These are phyloP conservation scores for Taeniopygia guttata DNA, from an alignment of 2,797 vertebrate species.

Conservation along the genomic window DNA sequence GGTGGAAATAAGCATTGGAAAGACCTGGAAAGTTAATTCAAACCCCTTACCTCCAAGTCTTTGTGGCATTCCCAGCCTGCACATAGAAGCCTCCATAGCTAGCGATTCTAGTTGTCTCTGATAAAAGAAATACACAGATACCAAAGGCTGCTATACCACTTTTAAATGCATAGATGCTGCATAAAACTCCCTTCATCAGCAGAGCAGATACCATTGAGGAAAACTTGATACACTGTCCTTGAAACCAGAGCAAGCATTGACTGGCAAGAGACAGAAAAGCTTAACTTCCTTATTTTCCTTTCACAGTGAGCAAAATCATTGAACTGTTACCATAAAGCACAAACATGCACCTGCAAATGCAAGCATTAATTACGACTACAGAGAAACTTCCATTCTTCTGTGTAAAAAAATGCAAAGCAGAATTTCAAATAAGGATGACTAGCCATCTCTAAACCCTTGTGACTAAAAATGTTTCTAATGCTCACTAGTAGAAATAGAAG, in stretches of 20 bases:
- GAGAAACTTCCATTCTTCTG: background rate
- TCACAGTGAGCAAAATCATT: background rate
- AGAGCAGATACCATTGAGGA: background rate
- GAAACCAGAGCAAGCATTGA: background rate
- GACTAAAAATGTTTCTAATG: background rate
- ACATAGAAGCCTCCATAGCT: background rate
- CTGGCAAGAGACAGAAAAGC: background rate
- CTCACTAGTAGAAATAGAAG: background rate
- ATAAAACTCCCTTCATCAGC: background rate
- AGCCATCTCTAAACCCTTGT: background rate
- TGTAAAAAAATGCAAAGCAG: conserved; percentile 10
- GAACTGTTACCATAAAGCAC: background rate
- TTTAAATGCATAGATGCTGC: background rate
- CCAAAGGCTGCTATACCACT: background rate
- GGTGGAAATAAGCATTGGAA: background rate
- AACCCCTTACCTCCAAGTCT: background rate
- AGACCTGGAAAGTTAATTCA: background rate
- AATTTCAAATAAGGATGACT: background rate
- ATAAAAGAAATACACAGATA: background rate
- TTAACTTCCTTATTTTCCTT: background rate
- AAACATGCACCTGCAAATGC: background rate
- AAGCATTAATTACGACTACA: background rate
- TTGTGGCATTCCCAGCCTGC: background rate
- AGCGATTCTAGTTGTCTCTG: background rate
- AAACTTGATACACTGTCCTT: background rate